Conservation (phyloP, 2,113 vertebrate species). For the Aspidoscelis tigris region DNA sequence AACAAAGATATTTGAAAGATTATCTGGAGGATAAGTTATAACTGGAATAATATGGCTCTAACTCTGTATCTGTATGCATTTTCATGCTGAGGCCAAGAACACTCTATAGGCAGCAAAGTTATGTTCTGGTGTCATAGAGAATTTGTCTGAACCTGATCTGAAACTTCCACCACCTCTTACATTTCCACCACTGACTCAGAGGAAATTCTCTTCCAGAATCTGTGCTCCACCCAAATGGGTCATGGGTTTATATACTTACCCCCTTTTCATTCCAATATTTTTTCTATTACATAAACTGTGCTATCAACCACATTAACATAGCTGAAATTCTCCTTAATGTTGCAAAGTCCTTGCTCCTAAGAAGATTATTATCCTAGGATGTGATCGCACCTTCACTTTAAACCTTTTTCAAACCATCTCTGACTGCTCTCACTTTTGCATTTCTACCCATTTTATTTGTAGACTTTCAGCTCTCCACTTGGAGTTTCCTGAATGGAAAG, state of each 20-base stretch:
- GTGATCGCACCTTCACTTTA: no score
- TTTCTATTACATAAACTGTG: neutral
- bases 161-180: neutral
- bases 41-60: neutral
- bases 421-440: no score
- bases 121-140: neutral
- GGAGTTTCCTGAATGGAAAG: no score
- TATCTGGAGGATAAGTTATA: no score
- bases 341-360: neutral
- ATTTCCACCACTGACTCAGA: no score
- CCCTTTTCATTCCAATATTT: neutral
- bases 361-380: neutral
- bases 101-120: neutral
- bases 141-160: conserved; percentile 1
- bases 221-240: neutral
- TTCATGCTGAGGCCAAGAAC: neutral
- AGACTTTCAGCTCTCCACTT: no score
- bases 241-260: neutral
- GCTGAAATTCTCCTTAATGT: neutral
- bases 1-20: no score
- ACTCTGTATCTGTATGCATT: neutral
- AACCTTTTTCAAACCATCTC: no score
- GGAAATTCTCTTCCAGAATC: neutral
- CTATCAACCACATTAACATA: neutral
- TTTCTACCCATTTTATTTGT: no score